Base-by-base conservation (phyloP, 2,888 invertebrate species). In the Chromoteleia sp. region DNA sequence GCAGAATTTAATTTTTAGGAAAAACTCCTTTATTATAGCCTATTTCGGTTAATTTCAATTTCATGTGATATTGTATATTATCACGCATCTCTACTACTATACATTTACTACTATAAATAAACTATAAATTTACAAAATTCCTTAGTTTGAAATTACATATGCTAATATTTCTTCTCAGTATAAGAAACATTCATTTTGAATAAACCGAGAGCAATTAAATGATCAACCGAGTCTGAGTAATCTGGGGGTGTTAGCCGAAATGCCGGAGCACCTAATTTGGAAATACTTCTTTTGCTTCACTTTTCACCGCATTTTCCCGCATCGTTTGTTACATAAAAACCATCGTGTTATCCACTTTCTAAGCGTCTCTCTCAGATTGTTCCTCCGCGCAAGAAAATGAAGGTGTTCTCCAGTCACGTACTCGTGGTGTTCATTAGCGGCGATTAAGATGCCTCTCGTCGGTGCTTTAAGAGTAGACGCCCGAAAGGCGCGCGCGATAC, bases 381-480 rank as follows among this genome's bases (percentile, higher is more conserved):
- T 63, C 29, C 14, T 36, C 29, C 12, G 7, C 29, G 6, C 43
- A 33, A 81, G 83, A 82, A 81, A 84, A 83, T 67, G 68, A 82
- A 83, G 80, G 65, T 19, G 80, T 61, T 81, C 80, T 73, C 76
- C 59, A 78, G 82, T 81, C 82, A 74, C 81, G 84, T 74, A 75
- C 56, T 43, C 73, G 86, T 85, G 86, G 80, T 84, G 86, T 90
- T 89, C 88, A 88, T 90, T 89, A 88, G 86, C 86, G 83, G 71
- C 85, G 85, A 89, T 90, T 88, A 88, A 87, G 88, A 87, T 86
- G 88, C 87, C 85, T 87, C 86, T 63, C 81, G 81, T 76, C 81
- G 76, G 76, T 50, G 68, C 73, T 71, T 77, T 67, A 81, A 67
- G 63, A 71, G 76, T 65, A 43, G 76, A 71, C 65, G 76, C 17